Conservation (phyloP, 2,797 vertebrate species). For the Mormyrops attenuatus region DNA sequence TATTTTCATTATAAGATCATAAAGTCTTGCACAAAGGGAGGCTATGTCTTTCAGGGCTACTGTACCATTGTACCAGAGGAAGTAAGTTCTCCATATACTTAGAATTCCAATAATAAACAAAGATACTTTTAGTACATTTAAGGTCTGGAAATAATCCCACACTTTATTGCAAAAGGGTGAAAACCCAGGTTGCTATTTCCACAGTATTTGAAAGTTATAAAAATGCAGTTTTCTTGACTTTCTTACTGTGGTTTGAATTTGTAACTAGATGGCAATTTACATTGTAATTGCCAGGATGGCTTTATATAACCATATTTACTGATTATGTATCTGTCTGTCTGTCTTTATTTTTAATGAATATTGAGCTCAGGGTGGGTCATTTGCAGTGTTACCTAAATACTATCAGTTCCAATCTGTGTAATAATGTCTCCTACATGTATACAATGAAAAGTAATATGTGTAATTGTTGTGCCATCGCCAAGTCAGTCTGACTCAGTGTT, state of each 20-base stretch:
- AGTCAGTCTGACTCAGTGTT: not conserved
- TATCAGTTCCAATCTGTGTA: not conserved
- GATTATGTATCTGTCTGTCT: not conserved
- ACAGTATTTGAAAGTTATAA: not conserved
- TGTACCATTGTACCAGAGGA: not conserved
- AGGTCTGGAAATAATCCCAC: not conserved
- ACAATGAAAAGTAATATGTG: not conserved
- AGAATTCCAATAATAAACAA: not conserved
- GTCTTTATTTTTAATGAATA: not conserved
- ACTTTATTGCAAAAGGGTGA: not conserved
- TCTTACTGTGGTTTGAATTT: not conserved
- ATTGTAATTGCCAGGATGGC: not conserved
- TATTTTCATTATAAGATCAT: not conserved
- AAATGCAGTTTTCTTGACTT: not conserved
- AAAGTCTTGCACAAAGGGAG: not conserved
- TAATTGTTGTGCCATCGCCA: not conserved
- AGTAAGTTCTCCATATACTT: not conserved
- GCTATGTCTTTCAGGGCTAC: not conserved
- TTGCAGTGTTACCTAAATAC: not conserved
- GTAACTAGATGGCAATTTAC: not conserved
- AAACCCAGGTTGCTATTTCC: not conserved
- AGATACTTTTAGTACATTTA: conserved; percentile 1
- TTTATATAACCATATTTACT: not conserved
- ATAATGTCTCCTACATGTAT: not conserved
- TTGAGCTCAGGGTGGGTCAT: not conserved